A percentile compares a stretch with the other conserved stretches of the same genome.
Conservation (phyloP, 1,140 invertebrate species). For the Nephotettix cincticeps region DNA sequence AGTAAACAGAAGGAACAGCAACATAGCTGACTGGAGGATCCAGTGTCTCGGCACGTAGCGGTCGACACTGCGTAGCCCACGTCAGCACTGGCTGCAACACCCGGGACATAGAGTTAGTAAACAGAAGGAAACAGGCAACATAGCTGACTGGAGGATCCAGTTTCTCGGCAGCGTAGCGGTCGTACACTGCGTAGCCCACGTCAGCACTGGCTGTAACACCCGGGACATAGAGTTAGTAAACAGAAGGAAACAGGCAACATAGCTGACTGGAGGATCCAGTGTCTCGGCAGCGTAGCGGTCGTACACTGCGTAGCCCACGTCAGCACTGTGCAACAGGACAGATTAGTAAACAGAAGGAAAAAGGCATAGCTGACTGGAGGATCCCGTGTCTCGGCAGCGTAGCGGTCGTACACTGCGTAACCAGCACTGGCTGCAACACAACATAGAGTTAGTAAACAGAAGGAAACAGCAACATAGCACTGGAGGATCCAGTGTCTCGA, state of each 20-base stretch:
- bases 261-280: constrained; percentile 76
- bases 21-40: constrained; percentile 89
- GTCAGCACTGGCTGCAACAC: constrained; percentile 74
- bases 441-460: too few species aligned
- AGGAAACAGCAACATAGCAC: too few species aligned
- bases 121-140: constrained; percentile 90
- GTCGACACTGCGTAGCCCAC: constrained; percentile 92
- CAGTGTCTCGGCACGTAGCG: constrained; percentile 69
- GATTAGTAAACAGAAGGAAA: too few species aligned
- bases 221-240: too few species aligned
- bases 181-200: constrained; percentile 92
- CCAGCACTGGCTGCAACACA: constrained; percentile 73
- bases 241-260: too few species aligned
- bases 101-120: too few species aligned
- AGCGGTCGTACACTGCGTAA: constrained; percentile 91
- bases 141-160: constrained; percentile 82
- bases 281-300: constrained; percentile 74
- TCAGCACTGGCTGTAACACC: constrained; percentile 75
- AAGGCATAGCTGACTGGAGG: constrained; percentile 92
- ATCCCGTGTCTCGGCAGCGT: constrained; percentile 61
- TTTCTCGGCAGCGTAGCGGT: constrained; percentile 71
- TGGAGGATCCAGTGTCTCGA: too few species aligned
- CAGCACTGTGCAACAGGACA: constrained; percentile 68
- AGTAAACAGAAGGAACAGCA: constrained; percentile 91
- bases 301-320: constrained; percentile 93